Conservation (phyloP, 2,888 invertebrate genomes). For the Halictus quadricinctus region DNA sequence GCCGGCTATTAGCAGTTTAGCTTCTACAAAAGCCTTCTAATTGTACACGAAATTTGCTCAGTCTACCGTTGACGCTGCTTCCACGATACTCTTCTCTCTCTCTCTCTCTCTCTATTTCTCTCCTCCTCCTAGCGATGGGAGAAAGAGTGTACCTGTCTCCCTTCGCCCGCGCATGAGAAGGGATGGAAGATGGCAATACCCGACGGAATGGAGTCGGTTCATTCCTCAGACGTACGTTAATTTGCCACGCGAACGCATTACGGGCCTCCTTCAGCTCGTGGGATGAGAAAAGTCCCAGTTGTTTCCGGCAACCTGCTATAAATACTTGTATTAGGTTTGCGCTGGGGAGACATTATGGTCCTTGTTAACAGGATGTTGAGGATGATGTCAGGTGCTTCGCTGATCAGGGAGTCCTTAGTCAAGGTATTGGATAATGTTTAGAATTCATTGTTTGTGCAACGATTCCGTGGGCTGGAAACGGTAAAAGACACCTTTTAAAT, state of each 20-base stretch:
- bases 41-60: conserved; percentile 78
- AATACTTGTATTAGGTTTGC: conserved; percentile 2
- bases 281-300: conserved; percentile 68
- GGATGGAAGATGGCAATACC: conserved; percentile 48
- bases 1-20: conserved; percentile 77
- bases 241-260: conserved; percentile 74
- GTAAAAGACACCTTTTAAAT: too few species aligned
- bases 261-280: conserved; percentile 61
- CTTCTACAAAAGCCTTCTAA: conserved; percentile 78
- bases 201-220: conserved; percentile 62
- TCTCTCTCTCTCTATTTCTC: neutral
- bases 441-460: too few species aligned
- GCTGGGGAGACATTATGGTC: neutral
- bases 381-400: neutral
- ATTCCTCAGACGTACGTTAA: conserved; percentile 73
- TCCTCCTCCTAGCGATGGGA: neutral
- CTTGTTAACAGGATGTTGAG: neutral
- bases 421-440: too few species aligned
- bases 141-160: conserved; percentile 22
- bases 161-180: conserved; percentile 12
- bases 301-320: conserved; percentile 18
- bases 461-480: too few species aligned
- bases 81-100: conserved; percentile 68
- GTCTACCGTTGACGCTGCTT: conserved; percentile 66
- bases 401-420: too few species aligned